These are phyloP conservation scores for Ennomos fuscantarius DNA, from an alignment of 2,888 invertebrate genomes.

Conservation along the genomic window DNA sequence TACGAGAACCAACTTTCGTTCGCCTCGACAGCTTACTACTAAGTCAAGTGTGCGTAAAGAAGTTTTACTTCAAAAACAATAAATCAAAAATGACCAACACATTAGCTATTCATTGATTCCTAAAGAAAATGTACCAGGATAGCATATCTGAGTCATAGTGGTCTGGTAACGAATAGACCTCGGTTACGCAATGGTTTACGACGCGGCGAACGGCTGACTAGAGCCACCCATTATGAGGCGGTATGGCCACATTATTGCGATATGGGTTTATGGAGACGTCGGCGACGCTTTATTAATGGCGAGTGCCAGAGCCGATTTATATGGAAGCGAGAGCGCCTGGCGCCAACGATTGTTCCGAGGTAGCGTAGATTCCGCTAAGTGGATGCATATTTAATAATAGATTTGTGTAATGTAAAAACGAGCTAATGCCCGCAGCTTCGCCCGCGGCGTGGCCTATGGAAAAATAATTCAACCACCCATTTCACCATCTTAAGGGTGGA, in stretches of 20 bases:
- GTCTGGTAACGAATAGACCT: constrained; percentile 27
- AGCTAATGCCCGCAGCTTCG: no score
- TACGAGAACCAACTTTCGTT: no score
- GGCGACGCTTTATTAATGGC: constrained; percentile 18
- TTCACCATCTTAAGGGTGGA: no score
- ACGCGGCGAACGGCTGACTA: constrained; percentile 33
- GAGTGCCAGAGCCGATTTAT: constrained; percentile 37
- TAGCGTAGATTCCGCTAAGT: constrained; percentile 7
- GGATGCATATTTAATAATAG: neutral
- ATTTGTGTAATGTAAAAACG: no score
- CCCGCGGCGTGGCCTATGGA: no score
- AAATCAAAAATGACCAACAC: neutral
- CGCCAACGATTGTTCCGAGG: constrained; percentile 27
- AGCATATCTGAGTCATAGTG: constrained; percentile 40
- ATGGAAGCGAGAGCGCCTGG: constrained; percentile 36
- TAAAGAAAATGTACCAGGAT: constrained; percentile 21
- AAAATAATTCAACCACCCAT: no score
- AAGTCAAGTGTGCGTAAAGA: no score
- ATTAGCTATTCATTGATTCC: neutral
- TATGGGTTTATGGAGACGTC: constrained; percentile 16
- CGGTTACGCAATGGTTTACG: constrained; percentile 38
- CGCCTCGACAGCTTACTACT: no score
- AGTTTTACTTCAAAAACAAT: no score
- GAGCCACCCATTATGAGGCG: constrained; percentile 24
- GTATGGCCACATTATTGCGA: constrained; percentile 20